Base-by-base conservation (phyloP, 1,140 invertebrate genomes). In the Micrasema longulum region DNA sequence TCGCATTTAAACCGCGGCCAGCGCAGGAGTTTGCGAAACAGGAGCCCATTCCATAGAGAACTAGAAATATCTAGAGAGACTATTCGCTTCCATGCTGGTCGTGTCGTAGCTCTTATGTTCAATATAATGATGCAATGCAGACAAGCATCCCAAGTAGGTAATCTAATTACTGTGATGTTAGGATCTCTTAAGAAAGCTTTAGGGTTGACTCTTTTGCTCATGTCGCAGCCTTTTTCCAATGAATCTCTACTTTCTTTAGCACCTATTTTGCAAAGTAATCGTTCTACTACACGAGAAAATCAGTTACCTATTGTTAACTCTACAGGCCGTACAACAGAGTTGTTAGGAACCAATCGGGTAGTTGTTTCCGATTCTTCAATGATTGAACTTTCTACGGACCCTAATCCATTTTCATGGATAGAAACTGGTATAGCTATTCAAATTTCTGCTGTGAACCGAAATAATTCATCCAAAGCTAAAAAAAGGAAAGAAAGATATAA, bases 111-210 rank as follows among this genome's bases (percentile, higher is more conserved):
- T 10, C 79, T 84, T 1, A 84, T 85, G 82, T 85, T 85, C 53
- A 82, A 83, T 57, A 82, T 83, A 77, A 85, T 85, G 83, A 83
- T 85, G 82, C 81, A 82, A 78, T 85, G 84, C 66, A 75, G 84
- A 9, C 81, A 85, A 69, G 81, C 83, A 55, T 77, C 79, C 31
- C 83, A 82, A 7, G 74, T 85, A 7, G 83, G 81, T 70, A 80
- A 83, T 70, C 76, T 80, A 1, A 84, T 85, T 35, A 84, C 84
- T n/a, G 80, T 71, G 57, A 84, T 85, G 83, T 71, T 85, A 31
- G 76, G 79, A 55, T 80, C 79, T 16, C 78, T 85, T 10, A 85
- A 85, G 73, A 83, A 81, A 64, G 81, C 84, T 14, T 71, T 85
- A 20, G 82, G 82, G 6, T 57, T 85, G 12, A 83, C 84, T 57